These are phyloP conservation scores for Saguinus imperator DNA, from an alignment of 2,113 vertebrate species.

Conservation along the genomic window DNA sequence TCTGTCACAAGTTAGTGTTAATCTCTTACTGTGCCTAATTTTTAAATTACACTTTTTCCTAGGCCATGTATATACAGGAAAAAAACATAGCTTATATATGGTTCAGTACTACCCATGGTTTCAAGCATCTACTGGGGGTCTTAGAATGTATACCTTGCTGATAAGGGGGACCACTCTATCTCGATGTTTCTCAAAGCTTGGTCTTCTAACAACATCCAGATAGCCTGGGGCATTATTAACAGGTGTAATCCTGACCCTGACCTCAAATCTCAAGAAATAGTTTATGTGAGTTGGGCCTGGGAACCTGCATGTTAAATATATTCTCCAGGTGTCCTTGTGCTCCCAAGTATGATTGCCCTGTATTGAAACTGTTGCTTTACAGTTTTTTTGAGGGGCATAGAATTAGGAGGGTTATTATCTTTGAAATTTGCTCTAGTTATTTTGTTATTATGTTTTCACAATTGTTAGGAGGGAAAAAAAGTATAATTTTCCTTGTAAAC, in stretches of 20 bases:
- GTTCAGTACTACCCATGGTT: not conserved
- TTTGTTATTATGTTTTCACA: slow-evolving; percentile 55
- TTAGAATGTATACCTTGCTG: not conserved
- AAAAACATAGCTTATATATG: not conserved
- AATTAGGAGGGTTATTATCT: not conserved
- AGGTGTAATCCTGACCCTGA: not conserved
- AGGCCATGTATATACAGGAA: not conserved
- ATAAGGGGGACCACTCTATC: not conserved
- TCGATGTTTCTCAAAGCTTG: not conserved
- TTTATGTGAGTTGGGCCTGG: not conserved
- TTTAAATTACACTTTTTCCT: not conserved
- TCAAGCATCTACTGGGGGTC: not conserved
- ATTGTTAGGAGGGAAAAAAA: slow-evolving; percentile 1
- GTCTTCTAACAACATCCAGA: not conserved
- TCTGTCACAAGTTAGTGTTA: not conserved
- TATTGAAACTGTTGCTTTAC: not conserved
- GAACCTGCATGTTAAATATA: not conserved
- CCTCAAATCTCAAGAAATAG: not conserved
- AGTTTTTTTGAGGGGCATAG: not conserved
- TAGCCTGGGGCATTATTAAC: not conserved
- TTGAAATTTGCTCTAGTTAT: slow-evolving; percentile 5
- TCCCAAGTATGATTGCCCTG: not conserved
- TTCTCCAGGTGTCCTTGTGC: not conserved
- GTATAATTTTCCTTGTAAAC: slow-evolving; percentile 1
- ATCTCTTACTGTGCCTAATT: not conserved